A percentile compares a stretch with the other conserved stretches of the same genome.
These are phyloP conservation scores for Nyctibius grandis DNA, from an alignment of 2,797 vertebrate species.

Conservation along the genomic window DNA sequence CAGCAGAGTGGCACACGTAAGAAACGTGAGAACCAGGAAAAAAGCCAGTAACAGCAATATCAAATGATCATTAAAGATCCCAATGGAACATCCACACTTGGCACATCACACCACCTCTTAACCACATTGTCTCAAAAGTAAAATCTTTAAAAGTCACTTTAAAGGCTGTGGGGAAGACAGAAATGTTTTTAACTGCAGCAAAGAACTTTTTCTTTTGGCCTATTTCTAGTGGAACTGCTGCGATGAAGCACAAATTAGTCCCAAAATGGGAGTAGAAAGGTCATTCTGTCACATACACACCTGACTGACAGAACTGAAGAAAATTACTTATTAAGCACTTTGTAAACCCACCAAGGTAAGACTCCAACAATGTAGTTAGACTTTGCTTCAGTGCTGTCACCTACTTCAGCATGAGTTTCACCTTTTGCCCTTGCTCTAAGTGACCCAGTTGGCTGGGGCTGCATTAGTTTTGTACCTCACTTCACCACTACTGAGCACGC, in stretches of 20 bases:
- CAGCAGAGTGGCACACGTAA: fast-evolving
- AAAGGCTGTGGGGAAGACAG: neutral
- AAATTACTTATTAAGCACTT: neutral
- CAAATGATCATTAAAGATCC: neutral
- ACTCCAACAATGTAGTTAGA: neutral
- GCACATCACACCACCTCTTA: neutral
- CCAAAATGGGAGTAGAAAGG: neutral
- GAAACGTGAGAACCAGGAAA: neutral
- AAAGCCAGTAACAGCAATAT: neutral
- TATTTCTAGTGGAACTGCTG: neutral
- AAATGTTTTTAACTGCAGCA: neutral
- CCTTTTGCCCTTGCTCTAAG: neutral
- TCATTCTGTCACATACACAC: neutral
- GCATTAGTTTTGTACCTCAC: neutral
- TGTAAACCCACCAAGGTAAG: neutral
- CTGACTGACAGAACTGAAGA: neutral
- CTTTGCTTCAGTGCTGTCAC: neutral
- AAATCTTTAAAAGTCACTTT: neutral
- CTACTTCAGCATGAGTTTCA: neutral
- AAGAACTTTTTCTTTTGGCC: neutral
- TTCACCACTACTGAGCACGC: neutral
- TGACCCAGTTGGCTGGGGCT: neutral
- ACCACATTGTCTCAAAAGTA: neutral
- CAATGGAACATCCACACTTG: neutral
- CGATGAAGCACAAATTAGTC: neutral